These are phyloP conservation scores for Takifugu bimaculatus DNA, from an alignment of 2,113 vertebrate genomes.

Conservation along the genomic window DNA sequence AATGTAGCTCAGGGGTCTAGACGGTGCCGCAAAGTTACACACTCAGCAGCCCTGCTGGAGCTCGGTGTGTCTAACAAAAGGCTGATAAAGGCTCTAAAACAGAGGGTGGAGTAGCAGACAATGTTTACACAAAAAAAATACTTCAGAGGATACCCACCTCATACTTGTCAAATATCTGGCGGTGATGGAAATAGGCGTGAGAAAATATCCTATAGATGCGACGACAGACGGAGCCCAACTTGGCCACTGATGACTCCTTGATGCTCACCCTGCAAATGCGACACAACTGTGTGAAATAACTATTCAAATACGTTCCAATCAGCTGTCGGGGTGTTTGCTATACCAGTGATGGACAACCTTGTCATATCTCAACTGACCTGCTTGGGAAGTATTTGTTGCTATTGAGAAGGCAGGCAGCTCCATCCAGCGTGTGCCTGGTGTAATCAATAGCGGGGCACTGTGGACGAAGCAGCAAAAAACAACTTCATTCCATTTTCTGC, in stretches of 20 bases:
- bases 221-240: conserved; percentile 97
- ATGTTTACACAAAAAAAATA: too few relatives aligned
- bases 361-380: conserved; percentile 74
- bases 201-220: conserved; percentile 99
- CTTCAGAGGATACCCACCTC: conserved; percentile 78
- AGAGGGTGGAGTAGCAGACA: not conserved
- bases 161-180: conserved; percentile 99
- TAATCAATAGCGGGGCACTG: conserved; percentile 99
- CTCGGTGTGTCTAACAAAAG: too few relatives aligned
- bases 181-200: conserved; percentile 97
- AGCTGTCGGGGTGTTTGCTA: too few relatives aligned
- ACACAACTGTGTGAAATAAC: not conserved
- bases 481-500: not conserved
- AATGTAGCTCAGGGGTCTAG: too few relatives aligned
- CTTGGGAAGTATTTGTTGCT: conserved; percentile 99
- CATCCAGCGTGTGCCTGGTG: conserved; percentile 96
- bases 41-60: too few relatives aligned
- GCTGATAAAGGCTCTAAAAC: too few relatives aligned
- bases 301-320: too few relatives aligned
- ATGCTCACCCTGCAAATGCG: conserved; percentile 89
- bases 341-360: too few relatives aligned
- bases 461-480: conserved; percentile 18
- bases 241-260: conserved; percentile 99
- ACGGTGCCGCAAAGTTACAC: too few relatives aligned
- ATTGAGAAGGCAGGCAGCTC: conserved; percentile 98